Percentiles rank a stretch among this genome's conserved stretches.
Conservation (phyloP, 2,888 invertebrate genomes). For the Pharmacophagus antenor region DNA sequence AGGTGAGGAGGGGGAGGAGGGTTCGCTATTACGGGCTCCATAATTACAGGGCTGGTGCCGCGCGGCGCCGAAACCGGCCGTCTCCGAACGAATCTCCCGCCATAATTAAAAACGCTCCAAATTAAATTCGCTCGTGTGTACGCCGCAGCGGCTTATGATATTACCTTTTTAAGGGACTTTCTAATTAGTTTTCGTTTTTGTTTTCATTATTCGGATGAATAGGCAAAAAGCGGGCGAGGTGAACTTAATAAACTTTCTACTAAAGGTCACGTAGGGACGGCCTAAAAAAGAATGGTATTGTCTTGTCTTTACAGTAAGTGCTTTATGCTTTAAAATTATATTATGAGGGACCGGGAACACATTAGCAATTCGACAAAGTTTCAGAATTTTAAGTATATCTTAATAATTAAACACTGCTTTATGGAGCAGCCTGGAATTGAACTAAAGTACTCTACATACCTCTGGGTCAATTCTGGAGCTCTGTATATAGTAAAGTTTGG, state of each 20-base stretch:
- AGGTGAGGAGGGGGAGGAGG: slow-evolving; percentile 59
- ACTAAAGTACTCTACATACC: too few species aligned
- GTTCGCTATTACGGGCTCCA: slow-evolving; percentile 76
- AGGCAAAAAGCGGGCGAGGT: slow-evolving; percentile 39
- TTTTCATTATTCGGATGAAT: slow-evolving; percentile 50
- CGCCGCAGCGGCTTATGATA: slow-evolving; percentile 72
- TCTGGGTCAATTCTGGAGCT: too few species aligned
- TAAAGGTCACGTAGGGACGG: not conserved
- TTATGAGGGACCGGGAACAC: too few species aligned
- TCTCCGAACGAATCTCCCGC: slow-evolving; percentile 68
- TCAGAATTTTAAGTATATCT: too few species aligned
- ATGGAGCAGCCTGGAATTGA: too few species aligned
- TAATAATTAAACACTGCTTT: too few species aligned
- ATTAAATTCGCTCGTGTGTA: slow-evolving; percentile 80
- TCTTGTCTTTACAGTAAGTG: too few species aligned
- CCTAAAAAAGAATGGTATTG: not conserved
- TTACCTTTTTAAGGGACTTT: slow-evolving; percentile 78
- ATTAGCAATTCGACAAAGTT: too few species aligned
- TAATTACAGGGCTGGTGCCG: slow-evolving; percentile 79
- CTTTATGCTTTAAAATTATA: too few species aligned
- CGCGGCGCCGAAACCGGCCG: slow-evolving; percentile 73
- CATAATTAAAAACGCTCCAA: slow-evolving; percentile 80
- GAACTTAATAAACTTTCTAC: not conserved
- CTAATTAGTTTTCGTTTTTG: slow-evolving; percentile 72
- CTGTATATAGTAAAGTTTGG: too few species aligned